Base-by-base conservation (phyloP, 2,888 invertebrate species). In the Palloptera scutellata region DNA sequence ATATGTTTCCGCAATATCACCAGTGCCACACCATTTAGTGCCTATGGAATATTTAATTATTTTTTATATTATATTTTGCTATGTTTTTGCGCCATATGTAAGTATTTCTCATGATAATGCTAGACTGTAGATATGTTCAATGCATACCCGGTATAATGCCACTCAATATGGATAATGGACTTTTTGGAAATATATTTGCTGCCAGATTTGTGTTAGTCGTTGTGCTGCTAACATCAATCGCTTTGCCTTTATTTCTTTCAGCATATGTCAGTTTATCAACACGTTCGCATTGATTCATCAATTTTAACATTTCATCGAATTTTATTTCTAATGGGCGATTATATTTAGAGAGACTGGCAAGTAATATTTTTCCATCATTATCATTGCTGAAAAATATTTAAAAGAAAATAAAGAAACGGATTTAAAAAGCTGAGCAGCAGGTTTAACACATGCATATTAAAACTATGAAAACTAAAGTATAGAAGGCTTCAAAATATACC, bases 11-110 rank as follows among this genome's bases (percentile, higher is more conserved):
- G 96, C 96, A 74, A 94, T 90, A 83, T 96, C 96, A 0, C 96
- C 96, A 0, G 93, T 91, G 17, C 96, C 96, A 80, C 96, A 97
- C 95, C 95, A 95, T 84, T 95, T 95, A 51, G 95, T 95, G 71
- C 95, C 95, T 94, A 81, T 6, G 65, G 20, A 57, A 64, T 64
- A 64, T 51, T 64, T 57, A 64, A 19, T 48, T 12, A 12, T n/a
- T n/a, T n/a, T n/a, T 41, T 41, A 6, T 15, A 17, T 40, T 64
- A 17, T 40, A n/a, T 11, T 48, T 20, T 10, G 19, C 20, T 63
- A n/a, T n/a, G 1, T 17, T 1, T 10, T 10, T 13, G 13, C 45
- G 13, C 1, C 10, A 15, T 19, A 11, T 19, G 40, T 40, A 58
- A 41, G 11, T 43, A 41, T 1, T 4, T 58, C 13, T n/a, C 6